Percentiles rank a stretch among this genome's conserved stretches.
These are phyloP conservation scores for Triplophysa tibetana DNA, from an alignment of 2,113 vertebrate genomes.

Conservation along the genomic window DNA sequence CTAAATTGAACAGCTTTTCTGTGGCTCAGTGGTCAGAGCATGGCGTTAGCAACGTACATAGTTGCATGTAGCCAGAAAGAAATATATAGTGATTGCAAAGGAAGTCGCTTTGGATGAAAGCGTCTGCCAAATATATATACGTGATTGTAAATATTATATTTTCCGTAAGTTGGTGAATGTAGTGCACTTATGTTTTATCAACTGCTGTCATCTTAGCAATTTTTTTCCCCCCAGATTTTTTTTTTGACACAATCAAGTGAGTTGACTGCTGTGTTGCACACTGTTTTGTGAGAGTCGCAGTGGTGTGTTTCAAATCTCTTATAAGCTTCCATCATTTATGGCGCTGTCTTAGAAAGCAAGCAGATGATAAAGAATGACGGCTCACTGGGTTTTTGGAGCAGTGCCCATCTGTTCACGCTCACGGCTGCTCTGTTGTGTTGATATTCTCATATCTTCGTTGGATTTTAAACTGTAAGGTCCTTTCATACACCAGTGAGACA, in stretches of 20 bases:
- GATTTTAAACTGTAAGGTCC: neutral
- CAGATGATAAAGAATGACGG: neutral
- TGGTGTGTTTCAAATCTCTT: neutral
- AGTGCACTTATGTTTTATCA: neutral
- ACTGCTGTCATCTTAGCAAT: neutral
- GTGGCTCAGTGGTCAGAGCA: no score
- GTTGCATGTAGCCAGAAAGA: no score
- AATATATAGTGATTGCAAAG: no score
- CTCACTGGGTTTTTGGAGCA: neutral
- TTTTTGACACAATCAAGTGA: neutral
- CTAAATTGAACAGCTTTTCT: neutral
- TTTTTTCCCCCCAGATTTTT: no score
- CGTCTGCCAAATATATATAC: no score
- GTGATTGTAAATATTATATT: no score
- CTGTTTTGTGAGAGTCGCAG: neutral
- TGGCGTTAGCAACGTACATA: no score
- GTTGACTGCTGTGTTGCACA: neutral
- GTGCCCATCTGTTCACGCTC: slow-evolving; percentile 8
- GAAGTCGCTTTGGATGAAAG: no score
- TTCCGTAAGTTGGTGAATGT: no score
- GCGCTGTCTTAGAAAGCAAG: neutral
- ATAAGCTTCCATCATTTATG: neutral
- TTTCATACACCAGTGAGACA: no score
- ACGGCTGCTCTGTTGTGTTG: neutral
- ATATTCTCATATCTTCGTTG: neutral